Percentiles rank a stretch among this genome's conserved stretches.
Evolutionary conservation across 1,140 invertebrate species (phyloP).

Genomic region (Neomicropteryx cornuta): DNA sequence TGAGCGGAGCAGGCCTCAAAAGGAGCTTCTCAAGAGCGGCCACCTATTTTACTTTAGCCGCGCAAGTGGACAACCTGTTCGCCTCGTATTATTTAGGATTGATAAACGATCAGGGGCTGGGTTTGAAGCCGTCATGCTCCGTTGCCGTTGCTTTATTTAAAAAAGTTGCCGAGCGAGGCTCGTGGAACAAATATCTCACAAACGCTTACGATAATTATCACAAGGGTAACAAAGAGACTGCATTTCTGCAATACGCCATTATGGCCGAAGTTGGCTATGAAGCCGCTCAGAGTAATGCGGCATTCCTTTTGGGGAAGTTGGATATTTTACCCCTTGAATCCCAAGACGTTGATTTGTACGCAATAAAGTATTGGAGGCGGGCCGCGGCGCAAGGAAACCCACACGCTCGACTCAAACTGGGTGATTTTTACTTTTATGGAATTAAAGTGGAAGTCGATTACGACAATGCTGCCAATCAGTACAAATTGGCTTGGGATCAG

Average conservation of each 20-base stretch:
- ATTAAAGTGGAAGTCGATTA: constrained; percentile 85
- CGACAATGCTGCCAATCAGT: constrained; percentile 84
- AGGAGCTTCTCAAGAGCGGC: constrained; percentile 91
- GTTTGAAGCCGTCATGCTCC: constrained; percentile 84
- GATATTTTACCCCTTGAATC: constrained; percentile 47
- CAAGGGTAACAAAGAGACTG: constrained; percentile 66
- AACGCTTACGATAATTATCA: constrained; percentile 81
- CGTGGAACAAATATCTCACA: constrained; percentile 87
- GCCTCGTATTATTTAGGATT: constrained; percentile 96
- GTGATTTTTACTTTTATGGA: constrained; percentile 98
- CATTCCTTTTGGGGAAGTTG: constrained; percentile 84
- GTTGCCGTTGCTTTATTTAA: constrained; percentile 91
- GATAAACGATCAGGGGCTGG: constrained; percentile 97
- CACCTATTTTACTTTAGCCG: constrained; percentile 95
- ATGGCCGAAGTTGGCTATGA: constrained; percentile 95
- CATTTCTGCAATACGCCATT: constrained; percentile 85
- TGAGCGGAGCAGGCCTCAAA: constrained; percentile 82
- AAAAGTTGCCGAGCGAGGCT: constrained; percentile 95
- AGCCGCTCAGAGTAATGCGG: constrained; percentile 96
- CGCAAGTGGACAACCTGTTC: constrained; percentile 93
- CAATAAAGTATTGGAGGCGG: constrained; percentile 81
- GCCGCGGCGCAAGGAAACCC: constrained; percentile 89
- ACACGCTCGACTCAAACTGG: constrained; percentile 86
- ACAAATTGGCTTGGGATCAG: constrained; percentile 82
- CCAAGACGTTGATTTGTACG: constrained; percentile 66